These are phyloP conservation scores for Cinara cedri DNA, from an alignment of 2,888 invertebrate species.

Conservation along the genomic window DNA sequence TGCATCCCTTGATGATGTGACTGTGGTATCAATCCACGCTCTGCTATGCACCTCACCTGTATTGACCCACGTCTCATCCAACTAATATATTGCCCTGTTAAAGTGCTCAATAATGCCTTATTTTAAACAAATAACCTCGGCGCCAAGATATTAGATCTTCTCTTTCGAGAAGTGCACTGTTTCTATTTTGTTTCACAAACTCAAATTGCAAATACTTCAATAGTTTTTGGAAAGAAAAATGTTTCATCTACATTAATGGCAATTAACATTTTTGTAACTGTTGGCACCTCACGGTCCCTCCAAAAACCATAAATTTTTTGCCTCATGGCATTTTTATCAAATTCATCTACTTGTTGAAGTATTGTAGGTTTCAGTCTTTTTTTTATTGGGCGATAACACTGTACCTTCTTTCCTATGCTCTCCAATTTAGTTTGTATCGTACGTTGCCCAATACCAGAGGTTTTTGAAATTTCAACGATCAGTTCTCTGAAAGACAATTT, in stretches of 20 bases:
- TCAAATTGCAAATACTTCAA: neutral
- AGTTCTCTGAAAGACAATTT: neutral
- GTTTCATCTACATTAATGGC: neutral
- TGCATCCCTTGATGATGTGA: too few relatives aligned
- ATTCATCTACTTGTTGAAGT: neutral
- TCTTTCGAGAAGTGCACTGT: too few relatives aligned
- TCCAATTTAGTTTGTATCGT: constrained; percentile 8
- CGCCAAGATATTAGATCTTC: too few relatives aligned
- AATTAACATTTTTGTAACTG: neutral
- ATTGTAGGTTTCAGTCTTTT: neutral
- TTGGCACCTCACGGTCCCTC: neutral
- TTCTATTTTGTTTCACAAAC: too few relatives aligned
- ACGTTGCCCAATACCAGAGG: constrained; percentile 14
- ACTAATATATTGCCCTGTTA: too few relatives aligned
- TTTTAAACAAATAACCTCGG: too few relatives aligned
- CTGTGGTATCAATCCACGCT: too few relatives aligned
- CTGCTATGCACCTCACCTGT: too few relatives aligned
- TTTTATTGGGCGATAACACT: constrained; percentile 5
- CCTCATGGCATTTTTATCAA: neutral
- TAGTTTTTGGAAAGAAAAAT: neutral
- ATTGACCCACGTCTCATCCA: too few relatives aligned
- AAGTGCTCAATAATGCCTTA: too few relatives aligned
- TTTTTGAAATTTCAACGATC: neutral
- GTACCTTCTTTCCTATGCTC: neutral
- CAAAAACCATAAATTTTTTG: too few relatives aligned